A percentile compares a stretch with the other conserved stretches of the same genome.
These are phyloP conservation scores for Chelonus insularis DNA, from an alignment of 1,140 invertebrate species.

Conservation along the genomic window DNA sequence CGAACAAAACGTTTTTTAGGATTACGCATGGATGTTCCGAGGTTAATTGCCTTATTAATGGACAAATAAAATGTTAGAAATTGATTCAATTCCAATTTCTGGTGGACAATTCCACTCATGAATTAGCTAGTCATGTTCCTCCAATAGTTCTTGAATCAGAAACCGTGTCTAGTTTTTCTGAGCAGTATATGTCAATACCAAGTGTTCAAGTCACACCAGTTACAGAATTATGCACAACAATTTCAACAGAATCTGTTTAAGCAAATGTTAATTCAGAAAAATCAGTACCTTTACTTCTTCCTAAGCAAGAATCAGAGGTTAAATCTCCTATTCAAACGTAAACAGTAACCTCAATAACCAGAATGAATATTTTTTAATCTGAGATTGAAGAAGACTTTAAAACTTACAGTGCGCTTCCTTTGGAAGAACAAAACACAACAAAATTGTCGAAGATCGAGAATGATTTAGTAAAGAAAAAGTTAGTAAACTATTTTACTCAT, in stretches of 20 bases:
- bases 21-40: too few relatives aligned
- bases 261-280: not conserved
- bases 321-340: not conserved
- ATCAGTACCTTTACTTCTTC: not conserved
- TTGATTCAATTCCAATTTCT: too few relatives aligned
- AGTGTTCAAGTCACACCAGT: not conserved
- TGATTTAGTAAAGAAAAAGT: constrained; percentile 49
- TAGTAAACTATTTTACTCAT: constrained; percentile 23
- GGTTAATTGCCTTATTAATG: too few relatives aligned
- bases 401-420: constrained; percentile 29
- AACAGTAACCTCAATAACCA: not conserved
- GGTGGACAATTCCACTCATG: not conserved
- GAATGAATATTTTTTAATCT: not conserved
- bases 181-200: not conserved
- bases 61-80: too few relatives aligned
- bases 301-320: not conserved
- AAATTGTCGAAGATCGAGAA: constrained; percentile 41
- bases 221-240: not conserved
- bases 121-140: not conserved
- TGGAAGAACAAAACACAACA: constrained; percentile 36
- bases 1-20: too few relatives aligned
- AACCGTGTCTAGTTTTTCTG: not conserved
- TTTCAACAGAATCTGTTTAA: not conserved
- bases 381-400: constrained; percentile 34
- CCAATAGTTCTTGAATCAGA: not conserved